A percentile compares a stretch with the other conserved stretches of the same genome.
Evolutionary conservation across 2,888 invertebrate species (phyloP).

Genomic region (Papilio elwesi): DNA sequence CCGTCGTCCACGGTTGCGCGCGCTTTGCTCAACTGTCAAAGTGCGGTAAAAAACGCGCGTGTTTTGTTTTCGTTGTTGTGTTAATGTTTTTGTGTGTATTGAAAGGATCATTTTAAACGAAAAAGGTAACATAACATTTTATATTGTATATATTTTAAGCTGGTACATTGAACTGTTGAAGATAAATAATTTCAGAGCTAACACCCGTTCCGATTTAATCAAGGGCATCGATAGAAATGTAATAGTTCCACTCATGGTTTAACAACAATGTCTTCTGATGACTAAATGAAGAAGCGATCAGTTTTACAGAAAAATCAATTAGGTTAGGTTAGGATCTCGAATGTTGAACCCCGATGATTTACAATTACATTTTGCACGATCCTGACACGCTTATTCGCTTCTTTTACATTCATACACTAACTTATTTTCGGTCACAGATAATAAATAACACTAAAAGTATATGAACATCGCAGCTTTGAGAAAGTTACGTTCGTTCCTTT

Average conservation of each 20-base stretch:
- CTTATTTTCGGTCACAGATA: too few species aligned
- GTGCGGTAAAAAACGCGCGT: slow-evolving; percentile 26
- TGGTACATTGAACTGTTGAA: background rate
- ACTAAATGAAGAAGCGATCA: background rate
- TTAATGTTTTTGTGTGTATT: slow-evolving; percentile 6
- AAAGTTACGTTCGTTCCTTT: too few species aligned
- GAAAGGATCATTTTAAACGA: background rate
- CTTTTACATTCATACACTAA: too few species aligned
- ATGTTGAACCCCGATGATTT: too few species aligned
- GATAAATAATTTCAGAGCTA: background rate
- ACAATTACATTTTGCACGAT: too few species aligned
- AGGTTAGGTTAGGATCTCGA: too few species aligned
- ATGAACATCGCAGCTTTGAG: too few species aligned
- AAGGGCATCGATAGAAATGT: slow-evolving; percentile 10
- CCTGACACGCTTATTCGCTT: too few species aligned
- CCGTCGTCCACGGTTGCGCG: slow-evolving; percentile 10
- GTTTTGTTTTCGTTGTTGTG: slow-evolving; percentile 1
- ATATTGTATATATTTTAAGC: background rate
- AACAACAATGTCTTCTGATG: background rate
- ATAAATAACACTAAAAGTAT: too few species aligned
- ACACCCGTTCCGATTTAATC: background rate
- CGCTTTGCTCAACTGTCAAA: slow-evolving; percentile 1
- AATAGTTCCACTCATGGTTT: background rate
- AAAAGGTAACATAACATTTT: slow-evolving; percentile 4
- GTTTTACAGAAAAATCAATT: too few species aligned